Evolutionary conservation across 2,888 invertebrate genomes (phyloP).

Genomic region (Spilosoma lubricipeda): DNA sequence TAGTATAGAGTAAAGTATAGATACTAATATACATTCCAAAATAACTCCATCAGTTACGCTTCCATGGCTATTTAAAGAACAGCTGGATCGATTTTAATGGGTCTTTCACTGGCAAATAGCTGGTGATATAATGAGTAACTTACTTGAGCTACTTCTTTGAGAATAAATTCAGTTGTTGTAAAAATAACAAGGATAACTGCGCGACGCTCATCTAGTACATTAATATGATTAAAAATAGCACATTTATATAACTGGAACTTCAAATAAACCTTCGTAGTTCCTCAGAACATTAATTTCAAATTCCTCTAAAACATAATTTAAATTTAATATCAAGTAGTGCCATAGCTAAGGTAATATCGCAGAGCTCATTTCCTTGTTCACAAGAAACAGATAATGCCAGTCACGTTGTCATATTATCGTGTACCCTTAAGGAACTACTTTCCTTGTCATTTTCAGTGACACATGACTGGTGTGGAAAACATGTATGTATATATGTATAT

Average conservation of each 20-base stretch:
- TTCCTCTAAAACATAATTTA: background rate
- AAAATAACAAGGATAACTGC: no score
- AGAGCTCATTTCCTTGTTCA: background rate
- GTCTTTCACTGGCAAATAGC: no score
- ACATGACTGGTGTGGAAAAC: background rate
- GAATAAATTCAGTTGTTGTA: no score
- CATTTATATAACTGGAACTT: background rate
- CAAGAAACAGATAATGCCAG: conserved; percentile 6
- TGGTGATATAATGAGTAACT: no score
- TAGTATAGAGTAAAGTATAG: no score
- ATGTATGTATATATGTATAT: background rate
- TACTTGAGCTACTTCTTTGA: no score
- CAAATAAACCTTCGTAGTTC: background rate
- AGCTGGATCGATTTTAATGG: no score
- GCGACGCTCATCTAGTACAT: no score
- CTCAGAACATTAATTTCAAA: background rate
- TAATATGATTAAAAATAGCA: no score
- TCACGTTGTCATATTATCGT: conserved; percentile 18
- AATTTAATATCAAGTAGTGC: background rate
- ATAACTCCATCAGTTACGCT: no score
- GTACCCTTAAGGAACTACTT: background rate
- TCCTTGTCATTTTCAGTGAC: background rate
- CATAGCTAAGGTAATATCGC: background rate
- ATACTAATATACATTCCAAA: no score
- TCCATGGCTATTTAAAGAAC: no score